Evolutionary conservation across 2,888 invertebrate species (phyloP).

Genomic region (Polydrusus pterygomalis): DNA sequence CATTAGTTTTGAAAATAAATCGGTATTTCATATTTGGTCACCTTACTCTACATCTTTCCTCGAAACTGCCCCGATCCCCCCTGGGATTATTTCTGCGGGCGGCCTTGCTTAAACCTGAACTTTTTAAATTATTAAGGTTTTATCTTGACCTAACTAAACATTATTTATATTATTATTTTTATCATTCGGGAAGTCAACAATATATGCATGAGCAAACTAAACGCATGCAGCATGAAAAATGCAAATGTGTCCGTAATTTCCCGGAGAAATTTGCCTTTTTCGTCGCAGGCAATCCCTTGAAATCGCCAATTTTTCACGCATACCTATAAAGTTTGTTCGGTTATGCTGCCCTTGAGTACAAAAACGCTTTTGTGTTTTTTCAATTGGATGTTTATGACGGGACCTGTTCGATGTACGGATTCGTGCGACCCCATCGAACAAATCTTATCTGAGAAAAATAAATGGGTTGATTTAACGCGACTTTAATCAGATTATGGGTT

Average conservation of each 20-base stretch:
- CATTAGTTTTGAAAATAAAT: no score
- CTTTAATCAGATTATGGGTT: constrained; percentile 39
- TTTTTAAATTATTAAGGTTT: not conserved
- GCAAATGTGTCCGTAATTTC: constrained; percentile 44
- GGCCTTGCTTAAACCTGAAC: not conserved
- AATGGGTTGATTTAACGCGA: constrained; percentile 44
- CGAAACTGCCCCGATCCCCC: no score
- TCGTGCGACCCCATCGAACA: no score
- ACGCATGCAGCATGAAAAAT: constrained; percentile 48
- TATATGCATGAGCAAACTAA: constrained; percentile 14
- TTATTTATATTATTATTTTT: not conserved
- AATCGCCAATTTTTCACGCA: constrained; percentile 41
- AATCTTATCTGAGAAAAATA: constrained; percentile 28
- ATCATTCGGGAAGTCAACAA: not conserved
- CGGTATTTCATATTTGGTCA: no score
- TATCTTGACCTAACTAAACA: not conserved
- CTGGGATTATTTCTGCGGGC: no score
- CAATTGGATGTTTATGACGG: no score
- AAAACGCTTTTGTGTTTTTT: no score
- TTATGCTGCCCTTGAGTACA: no score
- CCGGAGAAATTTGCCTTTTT: constrained; percentile 10
- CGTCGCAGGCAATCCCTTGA: constrained; percentile 7
- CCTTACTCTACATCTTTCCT: no score
- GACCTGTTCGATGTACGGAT: no score
- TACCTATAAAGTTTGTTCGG: not conserved